Conservation (phyloP, 30 jellyfish, hydroid and myxozoan genomes). For the Aurelia sp. region DNA sequence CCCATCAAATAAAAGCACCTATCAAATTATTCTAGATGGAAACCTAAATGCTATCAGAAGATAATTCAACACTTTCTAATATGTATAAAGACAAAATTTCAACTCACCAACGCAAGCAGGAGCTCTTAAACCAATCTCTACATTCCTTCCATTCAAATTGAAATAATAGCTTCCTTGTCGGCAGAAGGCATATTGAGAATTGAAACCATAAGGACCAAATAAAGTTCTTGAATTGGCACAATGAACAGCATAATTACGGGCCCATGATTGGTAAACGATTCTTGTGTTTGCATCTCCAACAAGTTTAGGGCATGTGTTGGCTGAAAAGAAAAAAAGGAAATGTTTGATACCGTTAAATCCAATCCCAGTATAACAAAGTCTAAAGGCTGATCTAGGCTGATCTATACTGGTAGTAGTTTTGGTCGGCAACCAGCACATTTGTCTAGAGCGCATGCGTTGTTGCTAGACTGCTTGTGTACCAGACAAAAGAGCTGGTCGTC, state of each 20-base stretch:
- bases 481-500: too few species aligned
- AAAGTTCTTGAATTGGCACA: constrained; percentile 36
- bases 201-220: constrained; percentile 62
- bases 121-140: constrained; percentile 53
- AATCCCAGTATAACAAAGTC: too few species aligned
- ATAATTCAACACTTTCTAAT: too few species aligned
- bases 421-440: too few species aligned
- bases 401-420: too few species aligned
- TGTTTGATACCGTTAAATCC: too few species aligned
- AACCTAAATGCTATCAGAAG: too few species aligned
- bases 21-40: too few species aligned
- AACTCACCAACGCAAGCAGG: constrained; percentile 93
- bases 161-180: constrained; percentile 34
- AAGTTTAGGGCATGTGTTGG: constrained; percentile 27
- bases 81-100: background rate
- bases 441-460: too few species aligned
- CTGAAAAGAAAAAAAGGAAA: constrained; percentile 11
- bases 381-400: too few species aligned
- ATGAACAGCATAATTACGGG: constrained; percentile 8
- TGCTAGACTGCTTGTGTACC: too few species aligned
- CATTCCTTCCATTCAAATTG: constrained; percentile 2
- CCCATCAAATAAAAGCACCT: too few species aligned
- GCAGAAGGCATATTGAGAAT: constrained; percentile 42
- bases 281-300: constrained; percentile 39
- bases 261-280: background rate